phyloP scores from a whole-genome alignment of 2,888 invertebrate species.

The Himalopsyche tibetana region DNA sequence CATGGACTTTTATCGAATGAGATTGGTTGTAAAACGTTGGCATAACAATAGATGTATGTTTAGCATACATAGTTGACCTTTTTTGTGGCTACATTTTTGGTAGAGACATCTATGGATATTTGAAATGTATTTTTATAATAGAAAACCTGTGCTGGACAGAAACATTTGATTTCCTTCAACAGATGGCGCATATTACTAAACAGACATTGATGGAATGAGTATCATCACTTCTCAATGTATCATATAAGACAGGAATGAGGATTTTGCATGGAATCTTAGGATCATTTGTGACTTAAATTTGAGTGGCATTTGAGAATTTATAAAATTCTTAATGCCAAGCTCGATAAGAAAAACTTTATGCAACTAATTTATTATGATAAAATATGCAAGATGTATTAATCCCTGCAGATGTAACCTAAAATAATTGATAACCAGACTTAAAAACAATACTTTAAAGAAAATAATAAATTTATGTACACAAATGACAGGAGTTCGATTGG shows the following conservation, averaged over 20 bases:
- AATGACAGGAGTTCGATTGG: conserved; percentile 58
- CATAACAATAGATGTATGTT: no score
- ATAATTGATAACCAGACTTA: conserved; percentile 5
- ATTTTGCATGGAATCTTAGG: conserved; percentile 2
- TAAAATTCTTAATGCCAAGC: conserved; percentile 14
- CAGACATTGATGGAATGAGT: no score
- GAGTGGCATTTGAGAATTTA: not conserved
- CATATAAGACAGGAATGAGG: conserved; percentile 42
- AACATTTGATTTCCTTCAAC: no score
- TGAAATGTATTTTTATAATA: no score
- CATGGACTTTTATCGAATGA: no score
- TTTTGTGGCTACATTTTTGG: no score
- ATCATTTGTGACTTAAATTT: conserved; percentile 57
- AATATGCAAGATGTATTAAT: conserved; percentile 25
- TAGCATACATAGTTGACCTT: no score
- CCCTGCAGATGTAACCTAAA: conserved; percentile 44
- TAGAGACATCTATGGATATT: not conserved
- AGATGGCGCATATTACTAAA: no score
- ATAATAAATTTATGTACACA: conserved; percentile 50
- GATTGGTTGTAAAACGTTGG: no score
- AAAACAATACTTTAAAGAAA: not conserved
- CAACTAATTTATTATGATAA: conserved; percentile 57
- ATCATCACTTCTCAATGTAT: no score
- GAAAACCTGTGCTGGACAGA: no score
- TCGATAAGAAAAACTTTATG: conserved; percentile 61